Evolutionary conservation across 2,888 invertebrate species (phyloP).

Genomic region (Lasioglossum villosulum): DNA sequence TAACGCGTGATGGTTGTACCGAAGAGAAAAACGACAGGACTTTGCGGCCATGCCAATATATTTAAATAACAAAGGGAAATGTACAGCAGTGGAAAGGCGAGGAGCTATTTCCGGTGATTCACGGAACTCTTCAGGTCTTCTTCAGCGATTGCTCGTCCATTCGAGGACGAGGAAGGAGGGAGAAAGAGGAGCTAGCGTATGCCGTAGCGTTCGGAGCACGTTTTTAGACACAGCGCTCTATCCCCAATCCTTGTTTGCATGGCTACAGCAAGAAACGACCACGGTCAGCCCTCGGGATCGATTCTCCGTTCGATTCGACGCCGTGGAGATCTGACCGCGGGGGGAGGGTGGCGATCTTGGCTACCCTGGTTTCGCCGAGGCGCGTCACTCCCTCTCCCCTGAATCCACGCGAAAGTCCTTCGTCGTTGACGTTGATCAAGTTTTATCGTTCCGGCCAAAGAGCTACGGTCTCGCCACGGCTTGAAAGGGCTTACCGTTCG

Average conservation of each 20-base stretch:
- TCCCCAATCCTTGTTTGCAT: slow-evolving; percentile 24
- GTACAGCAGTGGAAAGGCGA: background rate
- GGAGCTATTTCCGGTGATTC: slow-evolving; percentile 22
- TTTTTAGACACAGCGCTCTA: slow-evolving; percentile 16
- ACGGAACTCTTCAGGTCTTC: background rate
- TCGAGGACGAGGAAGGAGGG: background rate
- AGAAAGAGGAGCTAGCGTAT: background rate
- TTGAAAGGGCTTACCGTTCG: slow-evolving; percentile 33
- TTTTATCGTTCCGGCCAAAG: slow-evolving; percentile 45
- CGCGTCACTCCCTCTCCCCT: slow-evolving; percentile 10
- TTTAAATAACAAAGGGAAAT: background rate
- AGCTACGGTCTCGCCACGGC: slow-evolving; percentile 16
- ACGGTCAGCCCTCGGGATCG: slow-evolving; percentile 29
- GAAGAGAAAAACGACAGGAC: background rate
- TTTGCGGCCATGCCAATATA: background rate
- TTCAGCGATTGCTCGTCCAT: slow-evolving; percentile 4
- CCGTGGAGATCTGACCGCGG: background rate
- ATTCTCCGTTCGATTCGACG: slow-evolving; percentile 22
- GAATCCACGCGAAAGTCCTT: slow-evolving; percentile 37
- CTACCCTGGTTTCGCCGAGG: slow-evolving; percentile 26
- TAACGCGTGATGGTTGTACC: background rate
- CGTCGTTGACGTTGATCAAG: slow-evolving; percentile 54
- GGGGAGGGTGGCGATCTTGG: slow-evolving; percentile 5
- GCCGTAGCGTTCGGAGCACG: slow-evolving; percentile 11
- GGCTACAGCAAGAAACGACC: slow-evolving; percentile 11